These are phyloP conservation scores for Silurus glanis DNA, from an alignment of 2,113 vertebrate genomes.

Conservation along the genomic window DNA sequence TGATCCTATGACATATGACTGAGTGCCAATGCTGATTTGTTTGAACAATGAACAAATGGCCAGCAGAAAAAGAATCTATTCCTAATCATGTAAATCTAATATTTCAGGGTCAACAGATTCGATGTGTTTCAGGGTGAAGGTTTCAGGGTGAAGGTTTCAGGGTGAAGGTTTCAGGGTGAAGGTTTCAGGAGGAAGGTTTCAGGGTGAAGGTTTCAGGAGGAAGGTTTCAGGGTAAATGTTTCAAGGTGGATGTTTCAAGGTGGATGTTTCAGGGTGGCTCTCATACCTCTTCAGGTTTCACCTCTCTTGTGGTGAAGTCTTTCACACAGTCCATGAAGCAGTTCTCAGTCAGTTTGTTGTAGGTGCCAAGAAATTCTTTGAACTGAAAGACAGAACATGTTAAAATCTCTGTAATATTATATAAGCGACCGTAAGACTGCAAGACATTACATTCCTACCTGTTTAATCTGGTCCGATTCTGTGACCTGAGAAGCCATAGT, in stretches of 20 bases:
- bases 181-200: too few species aligned
- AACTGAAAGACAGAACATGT: constrained; percentile 74
- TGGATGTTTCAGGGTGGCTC: background rate
- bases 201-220: too few species aligned
- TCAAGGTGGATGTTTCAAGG: background rate
- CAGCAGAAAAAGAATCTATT: too few species aligned
- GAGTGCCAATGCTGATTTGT: too few species aligned
- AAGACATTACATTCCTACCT: constrained; percentile 70
- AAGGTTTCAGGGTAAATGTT: too few species aligned
- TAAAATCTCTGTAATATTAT: background rate
- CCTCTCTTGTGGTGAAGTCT: constrained; percentile 93
- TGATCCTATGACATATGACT: too few species aligned
- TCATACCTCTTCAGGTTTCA: constrained; percentile 90
- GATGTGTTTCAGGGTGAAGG: background rate
- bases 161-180: too few species aligned
- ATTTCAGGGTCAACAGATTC: background rate
- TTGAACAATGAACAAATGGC: too few species aligned
- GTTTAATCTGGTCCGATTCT: constrained; percentile 95
- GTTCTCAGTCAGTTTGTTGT: constrained; percentile 97
- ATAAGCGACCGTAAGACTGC: background rate
- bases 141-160: background rate
- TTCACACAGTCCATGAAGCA: constrained; percentile 97
- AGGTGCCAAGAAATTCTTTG: constrained; percentile 96
- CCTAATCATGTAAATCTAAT: too few species aligned
- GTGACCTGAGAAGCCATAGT: constrained; percentile 85